These are phyloP conservation scores for Arrhamphus sclerolepis DNA, from an alignment of 2,797 vertebrate species.

Conservation along the genomic window DNA sequence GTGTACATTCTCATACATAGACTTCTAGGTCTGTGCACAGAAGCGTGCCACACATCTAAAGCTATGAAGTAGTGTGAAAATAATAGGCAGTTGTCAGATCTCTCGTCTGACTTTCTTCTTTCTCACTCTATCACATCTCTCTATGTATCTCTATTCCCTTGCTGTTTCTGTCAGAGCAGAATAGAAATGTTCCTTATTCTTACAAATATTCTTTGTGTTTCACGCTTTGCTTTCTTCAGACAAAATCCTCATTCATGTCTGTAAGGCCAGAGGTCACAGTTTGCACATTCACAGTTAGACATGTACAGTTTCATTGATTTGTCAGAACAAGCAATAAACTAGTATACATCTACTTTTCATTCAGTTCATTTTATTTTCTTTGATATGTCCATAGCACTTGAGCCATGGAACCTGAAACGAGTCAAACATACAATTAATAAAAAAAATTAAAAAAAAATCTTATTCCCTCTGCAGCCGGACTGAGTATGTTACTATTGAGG, in stretches of 20 bases:
- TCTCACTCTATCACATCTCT: conserved; percentile 50
- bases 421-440: too few relatives aligned
- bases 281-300: conserved; percentile 24
- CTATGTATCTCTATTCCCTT: conserved; percentile 59
- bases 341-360: too few relatives aligned
- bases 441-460: too few relatives aligned
- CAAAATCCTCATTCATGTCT: conserved; percentile 33
- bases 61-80: conserved; percentile 81
- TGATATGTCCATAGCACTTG: too few relatives aligned
- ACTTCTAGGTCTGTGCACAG: conserved; percentile 25
- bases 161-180: conserved; percentile 58
- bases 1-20: conserved; percentile 6
- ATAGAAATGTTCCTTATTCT: conserved; percentile 65
- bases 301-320: background rate
- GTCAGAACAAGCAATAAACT: background rate
- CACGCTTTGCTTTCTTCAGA: conserved; percentile 31
- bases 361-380: too few relatives aligned
- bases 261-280: conserved; percentile 45
- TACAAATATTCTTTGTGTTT: conserved; percentile 37
- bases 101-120: conserved; percentile 70
- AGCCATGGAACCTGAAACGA: too few relatives aligned
- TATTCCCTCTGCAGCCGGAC: too few relatives aligned
- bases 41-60: conserved; percentile 22
- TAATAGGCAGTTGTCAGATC: conserved; percentile 94
- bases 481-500: too few relatives aligned